These are phyloP conservation scores for Timandra comae DNA, from an alignment of 2,888 invertebrate genomes.

Conservation along the genomic window DNA sequence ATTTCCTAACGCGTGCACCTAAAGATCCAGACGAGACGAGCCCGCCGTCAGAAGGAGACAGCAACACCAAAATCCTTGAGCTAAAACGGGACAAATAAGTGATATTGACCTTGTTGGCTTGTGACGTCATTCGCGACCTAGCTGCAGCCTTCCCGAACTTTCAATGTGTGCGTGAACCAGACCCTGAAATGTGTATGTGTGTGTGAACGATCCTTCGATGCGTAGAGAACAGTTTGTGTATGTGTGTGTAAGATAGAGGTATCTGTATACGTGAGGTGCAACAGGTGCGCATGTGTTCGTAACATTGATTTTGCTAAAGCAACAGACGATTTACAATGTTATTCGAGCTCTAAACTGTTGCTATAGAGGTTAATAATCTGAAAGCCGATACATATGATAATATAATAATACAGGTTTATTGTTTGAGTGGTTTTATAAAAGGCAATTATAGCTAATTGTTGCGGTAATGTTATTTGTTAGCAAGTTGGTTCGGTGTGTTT, in stretches of 20 bases:
- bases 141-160: slow-evolving; percentile 61
- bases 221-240: too few species aligned
- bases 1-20: slow-evolving; percentile 40
- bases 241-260: slow-evolving; percentile 23
- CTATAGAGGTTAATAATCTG: slow-evolving; percentile 8
- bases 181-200: slow-evolving; percentile 54
- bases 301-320: slow-evolving; percentile 67
- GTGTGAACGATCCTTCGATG: slow-evolving; percentile 9
- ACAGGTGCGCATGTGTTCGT: slow-evolving; percentile 48
- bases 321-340: slow-evolving; percentile 46
- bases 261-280: slow-evolving; percentile 37
- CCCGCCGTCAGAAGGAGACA: slow-evolving; percentile 41
- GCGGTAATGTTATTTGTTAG: neutral
- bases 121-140: slow-evolving; percentile 80
- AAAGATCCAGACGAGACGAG: slow-evolving; percentile 60
- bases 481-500: slow-evolving; percentile 1
- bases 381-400: slow-evolving; percentile 7
- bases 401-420: too few species aligned
- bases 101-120: slow-evolving; percentile 72
- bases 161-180: slow-evolving; percentile 62
- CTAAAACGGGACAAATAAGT: slow-evolving; percentile 40
- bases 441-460: slow-evolving; percentile 3
- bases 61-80: slow-evolving; percentile 17
- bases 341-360: slow-evolving; percentile 14
- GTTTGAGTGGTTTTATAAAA: too few species aligned